Base-by-base conservation (phyloP, 2,888 invertebrate genomes). In the Eristalis intricaria region DNA sequence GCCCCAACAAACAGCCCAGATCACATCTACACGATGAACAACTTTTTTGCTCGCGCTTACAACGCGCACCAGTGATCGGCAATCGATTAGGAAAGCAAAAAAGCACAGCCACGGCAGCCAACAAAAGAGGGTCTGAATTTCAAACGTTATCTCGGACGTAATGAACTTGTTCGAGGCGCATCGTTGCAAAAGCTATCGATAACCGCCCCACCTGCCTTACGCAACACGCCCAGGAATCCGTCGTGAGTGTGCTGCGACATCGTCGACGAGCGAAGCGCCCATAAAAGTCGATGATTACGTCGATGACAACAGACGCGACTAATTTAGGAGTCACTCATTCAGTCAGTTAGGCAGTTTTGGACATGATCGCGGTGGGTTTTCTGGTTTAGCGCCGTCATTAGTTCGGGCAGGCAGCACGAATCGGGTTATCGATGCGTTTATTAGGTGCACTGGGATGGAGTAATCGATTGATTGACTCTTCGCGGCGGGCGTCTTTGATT, bases 381-480 rank as follows among this genome's bases (percentile, higher is more conserved):
- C 73, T 58, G 79, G 73, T 84, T 69, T 80, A 11, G 23, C 26
- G 38, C 50, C 23, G n/a, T 19, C 19, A 19, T 19, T 50, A 50
- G n/a, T 2, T 50, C 19, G 19, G 4, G 8, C 50, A 4, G 19
- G 50, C 50, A 50, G 50, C 50, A 19, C 66, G 56, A 40, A 61
- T 40, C 66, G 50, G 40, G 76, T 58, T 77, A 70, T 68, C 43
- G 81, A 68, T 76, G 69, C 64, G 35, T 74, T 64, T 74, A 71
- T 32, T 56, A 19, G 69, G 65, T 66, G 82, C 70, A 74, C 50
- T 82, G 82, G 56, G 40, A 69, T 70, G 85, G 15, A 78, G 73
- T 74, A 74, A 86, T 82, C 77, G 70, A 77, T 68, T 73, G 85
- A 81, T 76, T 78, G 76, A 43, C 50, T 77, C 15, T 23, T 23